Evolutionary conservation across 2,797 vertebrate species (phyloP).

Genomic region (Melopsittacus undulatus): DNA sequence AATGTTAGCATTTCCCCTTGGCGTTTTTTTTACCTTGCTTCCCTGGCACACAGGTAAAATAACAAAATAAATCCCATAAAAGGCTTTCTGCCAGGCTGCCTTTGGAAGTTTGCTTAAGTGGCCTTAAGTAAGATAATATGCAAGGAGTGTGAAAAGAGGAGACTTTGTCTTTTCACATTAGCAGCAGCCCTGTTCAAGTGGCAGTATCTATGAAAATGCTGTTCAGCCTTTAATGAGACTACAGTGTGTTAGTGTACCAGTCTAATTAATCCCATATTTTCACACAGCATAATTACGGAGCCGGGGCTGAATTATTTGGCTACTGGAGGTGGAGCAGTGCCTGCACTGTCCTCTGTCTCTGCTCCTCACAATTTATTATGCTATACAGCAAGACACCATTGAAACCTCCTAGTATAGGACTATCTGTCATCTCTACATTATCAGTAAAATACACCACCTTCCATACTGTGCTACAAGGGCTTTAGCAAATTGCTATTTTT

Average conservation of each 20-base stretch:
- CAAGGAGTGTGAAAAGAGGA: slow-evolving; percentile 84
- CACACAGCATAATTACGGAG: slow-evolving; percentile 89
- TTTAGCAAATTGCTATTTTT: slow-evolving; percentile 97
- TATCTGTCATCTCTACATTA: slow-evolving; percentile 97
- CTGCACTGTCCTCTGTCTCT: slow-evolving; percentile 78
- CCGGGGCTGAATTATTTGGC: slow-evolving; percentile 83
- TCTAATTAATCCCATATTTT: slow-evolving; percentile 95
- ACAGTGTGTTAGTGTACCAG: slow-evolving; percentile 86
- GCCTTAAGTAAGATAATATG: slow-evolving; percentile 92
- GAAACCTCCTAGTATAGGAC: slow-evolving; percentile 90
- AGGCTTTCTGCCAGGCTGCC: slow-evolving; percentile 75
- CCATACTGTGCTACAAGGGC: slow-evolving; percentile 94
- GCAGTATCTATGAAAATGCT: slow-evolving; percentile 85
- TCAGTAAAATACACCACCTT: slow-evolving; percentile 93
- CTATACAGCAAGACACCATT: slow-evolving; percentile 82
- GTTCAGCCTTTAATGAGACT: slow-evolving; percentile 89
- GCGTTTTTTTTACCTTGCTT: background rate
- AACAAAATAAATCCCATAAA: slow-evolving; percentile 63
- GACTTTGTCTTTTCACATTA: slow-evolving; percentile 90
- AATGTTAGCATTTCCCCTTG: background rate
- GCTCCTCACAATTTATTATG: slow-evolving; percentile 88
- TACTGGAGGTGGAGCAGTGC: slow-evolving; percentile 81
- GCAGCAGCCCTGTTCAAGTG: slow-evolving; percentile 82
- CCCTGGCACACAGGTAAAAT: slow-evolving; percentile 67
- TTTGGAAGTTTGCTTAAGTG: slow-evolving; percentile 86